These are phyloP conservation scores for Heptranchias perlo DNA, from an alignment of 2,113 vertebrate species.

Conservation along the genomic window DNA sequence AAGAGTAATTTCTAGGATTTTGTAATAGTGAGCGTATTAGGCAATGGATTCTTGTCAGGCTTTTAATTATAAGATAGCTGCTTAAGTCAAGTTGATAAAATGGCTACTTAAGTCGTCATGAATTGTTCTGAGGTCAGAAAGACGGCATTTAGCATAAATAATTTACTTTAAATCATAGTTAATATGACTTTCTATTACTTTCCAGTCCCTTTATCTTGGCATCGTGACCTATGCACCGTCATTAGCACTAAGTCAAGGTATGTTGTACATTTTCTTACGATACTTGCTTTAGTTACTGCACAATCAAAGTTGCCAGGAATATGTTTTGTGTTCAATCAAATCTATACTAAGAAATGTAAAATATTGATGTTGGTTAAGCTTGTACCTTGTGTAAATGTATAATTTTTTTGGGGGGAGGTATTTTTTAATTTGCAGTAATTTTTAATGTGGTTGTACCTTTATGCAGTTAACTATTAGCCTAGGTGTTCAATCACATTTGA, in stretches of 20 bases:
- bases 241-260: slow-evolving; percentile 34
- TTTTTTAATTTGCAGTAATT: background rate
- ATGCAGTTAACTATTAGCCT: background rate
- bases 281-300: background rate
- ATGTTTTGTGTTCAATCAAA: background rate
- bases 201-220: slow-evolving; percentile 22
- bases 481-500: background rate
- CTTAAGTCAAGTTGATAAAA: background rate
- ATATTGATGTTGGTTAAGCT: background rate
- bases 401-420: background rate
- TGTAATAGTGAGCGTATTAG: background rate
- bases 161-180: background rate
- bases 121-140: background rate
- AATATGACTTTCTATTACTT: background rate
- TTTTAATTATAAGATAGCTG: background rate
- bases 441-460: background rate
- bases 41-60: background rate
- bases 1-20: too few species aligned
- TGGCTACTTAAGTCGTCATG: background rate
- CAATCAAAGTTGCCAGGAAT: background rate
- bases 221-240: slow-evolving; percentile 25
- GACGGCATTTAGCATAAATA: background rate
- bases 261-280: background rate
- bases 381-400: background rate
- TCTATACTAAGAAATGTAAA: background rate